Percentiles rank a stretch among this genome's conserved stretches.
These are phyloP conservation scores for Albula goreensis DNA, from an alignment of 2,113 vertebrate species.

Conservation along the genomic window DNA sequence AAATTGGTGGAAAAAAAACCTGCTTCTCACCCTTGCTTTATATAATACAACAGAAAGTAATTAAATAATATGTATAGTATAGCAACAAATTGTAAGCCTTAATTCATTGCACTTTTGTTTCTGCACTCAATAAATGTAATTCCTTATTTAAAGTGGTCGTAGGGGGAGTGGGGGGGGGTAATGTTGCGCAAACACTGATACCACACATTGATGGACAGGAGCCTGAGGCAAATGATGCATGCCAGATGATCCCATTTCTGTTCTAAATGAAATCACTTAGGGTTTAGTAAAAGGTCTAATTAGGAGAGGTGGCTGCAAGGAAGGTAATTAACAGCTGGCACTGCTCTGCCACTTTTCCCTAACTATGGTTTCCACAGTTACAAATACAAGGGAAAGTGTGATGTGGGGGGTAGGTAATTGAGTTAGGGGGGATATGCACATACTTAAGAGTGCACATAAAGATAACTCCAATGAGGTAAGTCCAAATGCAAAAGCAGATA, in stretches of 20 bases:
- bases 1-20: too few species aligned
- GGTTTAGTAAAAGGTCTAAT: slow-evolving; percentile 44
- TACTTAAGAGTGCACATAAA: background rate
- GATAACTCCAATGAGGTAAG: background rate
- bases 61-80: too few species aligned
- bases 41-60: too few species aligned
- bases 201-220: slow-evolving; percentile 38
- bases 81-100: background rate
- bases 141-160: background rate
- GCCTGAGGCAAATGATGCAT: slow-evolving; percentile 35
- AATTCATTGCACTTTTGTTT: background rate
- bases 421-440: background rate
- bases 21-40: too few species aligned
- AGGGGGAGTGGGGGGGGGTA: background rate
- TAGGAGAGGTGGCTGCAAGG: slow-evolving; percentile 43
- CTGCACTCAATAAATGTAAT: background rate
- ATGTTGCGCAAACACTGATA: slow-evolving; percentile 43
- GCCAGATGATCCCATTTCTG: slow-evolving; percentile 42
- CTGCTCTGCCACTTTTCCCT: background rate
- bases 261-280: slow-evolving; percentile 42
- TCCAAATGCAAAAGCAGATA: background rate
- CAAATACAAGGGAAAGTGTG: background rate
- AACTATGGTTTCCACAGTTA: background rate
- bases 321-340: slow-evolving; percentile 32
- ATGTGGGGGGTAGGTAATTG: too few species aligned